phyloP scores from a whole-genome alignment of 2,113 vertebrate genomes.

The Gasterosteus aculeatus region DNA sequence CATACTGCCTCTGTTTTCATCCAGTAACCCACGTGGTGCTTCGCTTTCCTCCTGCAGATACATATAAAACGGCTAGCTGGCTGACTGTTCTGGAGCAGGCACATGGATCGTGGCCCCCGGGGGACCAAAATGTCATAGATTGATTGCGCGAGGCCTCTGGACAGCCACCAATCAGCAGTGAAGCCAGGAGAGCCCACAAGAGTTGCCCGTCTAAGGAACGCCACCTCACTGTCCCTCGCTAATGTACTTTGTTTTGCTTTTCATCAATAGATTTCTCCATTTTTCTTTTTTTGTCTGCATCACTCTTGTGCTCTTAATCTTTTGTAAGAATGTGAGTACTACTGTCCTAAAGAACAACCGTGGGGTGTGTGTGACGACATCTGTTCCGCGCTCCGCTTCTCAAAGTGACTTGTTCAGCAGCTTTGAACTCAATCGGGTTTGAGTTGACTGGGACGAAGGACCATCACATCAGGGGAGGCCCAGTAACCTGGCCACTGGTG shows the following conservation, averaged over 20 bases:
- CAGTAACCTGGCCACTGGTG: constrained; percentile 61
- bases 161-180: constrained; percentile 66
- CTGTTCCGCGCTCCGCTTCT: constrained; percentile 27
- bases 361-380: constrained; percentile 37
- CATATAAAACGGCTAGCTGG: constrained; percentile 94
- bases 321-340: constrained; percentile 90
- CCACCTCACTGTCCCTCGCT: constrained; percentile 46
- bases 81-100: constrained; percentile 71
- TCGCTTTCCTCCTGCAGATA: constrained; percentile 86
- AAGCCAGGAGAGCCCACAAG: constrained; percentile 65
- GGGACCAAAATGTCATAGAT: constrained; percentile 58
- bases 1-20: background rate
- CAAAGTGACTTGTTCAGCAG: constrained; percentile 46
- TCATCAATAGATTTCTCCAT: constrained; percentile 32
- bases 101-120: constrained; percentile 56
- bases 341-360: constrained; percentile 82
- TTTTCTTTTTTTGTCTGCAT: constrained; percentile 28
- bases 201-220: constrained; percentile 55
- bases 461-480: constrained; percentile 50
- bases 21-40: constrained; percentile 28
- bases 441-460: constrained; percentile 26
- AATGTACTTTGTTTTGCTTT: constrained; percentile 41
- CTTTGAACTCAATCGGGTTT: constrained; percentile 61
- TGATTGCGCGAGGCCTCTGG: constrained; percentile 67
- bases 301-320: constrained; percentile 82